Conservation (phyloP, 1,140 invertebrate genomes). For the Zaprionus ornatus region DNA sequence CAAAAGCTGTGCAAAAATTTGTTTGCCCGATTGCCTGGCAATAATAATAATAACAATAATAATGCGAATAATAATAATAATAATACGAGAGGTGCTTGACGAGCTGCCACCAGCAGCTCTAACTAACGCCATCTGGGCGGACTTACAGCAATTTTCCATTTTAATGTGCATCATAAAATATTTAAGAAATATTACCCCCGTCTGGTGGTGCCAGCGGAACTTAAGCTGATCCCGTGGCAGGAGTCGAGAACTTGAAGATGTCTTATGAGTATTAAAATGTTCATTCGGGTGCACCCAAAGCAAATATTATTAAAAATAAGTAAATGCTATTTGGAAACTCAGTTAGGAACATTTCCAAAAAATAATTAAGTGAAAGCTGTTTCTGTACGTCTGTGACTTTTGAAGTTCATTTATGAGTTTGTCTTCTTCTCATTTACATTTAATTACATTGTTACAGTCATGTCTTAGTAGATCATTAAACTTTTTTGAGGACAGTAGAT, state of each 20-base stretch:
- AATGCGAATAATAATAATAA: conserved; percentile 24
- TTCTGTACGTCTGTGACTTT: neutral
- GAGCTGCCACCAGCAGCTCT: conserved; percentile 4
- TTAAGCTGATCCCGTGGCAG: conserved; percentile 7
- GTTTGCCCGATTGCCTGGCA: conserved; percentile 28
- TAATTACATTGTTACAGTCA: no score
- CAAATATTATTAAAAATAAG: neutral
- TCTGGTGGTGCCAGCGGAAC: neutral
- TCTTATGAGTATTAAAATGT: neutral
- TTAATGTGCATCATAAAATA: conserved; percentile 43
- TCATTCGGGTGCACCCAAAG: neutral
- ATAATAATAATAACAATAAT: conserved; percentile 36
- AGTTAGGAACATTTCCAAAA: neutral
- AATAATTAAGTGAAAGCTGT: neutral
- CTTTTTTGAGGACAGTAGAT: no score
- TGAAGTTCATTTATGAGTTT: neutral
- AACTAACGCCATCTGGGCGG: conserved; percentile 25
- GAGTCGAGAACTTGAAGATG: neutral
- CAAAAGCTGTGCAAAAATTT: conserved; percentile 20
- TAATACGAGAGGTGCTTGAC: conserved; percentile 6
- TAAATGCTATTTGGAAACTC: neutral
- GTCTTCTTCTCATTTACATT: neutral
- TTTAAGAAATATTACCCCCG: conserved; percentile 20
- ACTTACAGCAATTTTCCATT: conserved; percentile 36
- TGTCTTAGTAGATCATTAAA: no score